Base-by-base conservation (phyloP, 2,797 vertebrate genomes). In the Diceros bicornis region DNA sequence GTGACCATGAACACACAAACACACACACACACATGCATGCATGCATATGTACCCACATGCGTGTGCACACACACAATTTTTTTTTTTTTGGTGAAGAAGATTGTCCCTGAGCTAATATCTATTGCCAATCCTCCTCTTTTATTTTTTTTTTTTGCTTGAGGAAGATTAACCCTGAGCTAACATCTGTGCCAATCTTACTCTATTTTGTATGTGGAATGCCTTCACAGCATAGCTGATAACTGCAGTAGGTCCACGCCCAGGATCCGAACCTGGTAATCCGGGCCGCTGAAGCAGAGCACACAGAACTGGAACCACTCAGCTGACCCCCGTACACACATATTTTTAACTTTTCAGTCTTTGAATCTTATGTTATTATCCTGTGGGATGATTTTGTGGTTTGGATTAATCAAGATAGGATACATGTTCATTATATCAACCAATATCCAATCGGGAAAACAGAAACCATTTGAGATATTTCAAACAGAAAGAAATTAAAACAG, bases 401-500 rank as follows among this genome's bases (percentile, higher is more conserved):
- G 12, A 23, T 86, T 94, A 89, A 84, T 94, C 18, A 62, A 52
- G 5, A 74, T 44, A 57, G 13, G 47, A 59, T 47, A 64, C 4
- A 25, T 55, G 2, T 74, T 81, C 47, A 34, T 74, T 93, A 8
- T 72, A 21, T 68, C 57, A 61, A 34, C 13, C 59, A 82, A 21
- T 91, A 78, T 83, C 41, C 37, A 83, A 75, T 90, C 4, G 81
- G 27, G 4, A 75, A 93, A 93, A 29, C 14, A 83, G 61, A 85
- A 74, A 74, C 13, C 25, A 61, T 50, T 18, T 27, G 21, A 13
- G 27, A 81, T 81, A 50, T 55, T 66, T 57, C 37, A 74, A 86
- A 91, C 37, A 79, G 34, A 61, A 94, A 92, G 44, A 89, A 78
- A 86, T 59, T 62, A 34, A 85, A 89, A 57, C 2, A 93, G 12